These are phyloP conservation scores for Dendropsophus ebraccatus DNA, from an alignment of 2,113 vertebrate species.

Conservation along the genomic window DNA sequence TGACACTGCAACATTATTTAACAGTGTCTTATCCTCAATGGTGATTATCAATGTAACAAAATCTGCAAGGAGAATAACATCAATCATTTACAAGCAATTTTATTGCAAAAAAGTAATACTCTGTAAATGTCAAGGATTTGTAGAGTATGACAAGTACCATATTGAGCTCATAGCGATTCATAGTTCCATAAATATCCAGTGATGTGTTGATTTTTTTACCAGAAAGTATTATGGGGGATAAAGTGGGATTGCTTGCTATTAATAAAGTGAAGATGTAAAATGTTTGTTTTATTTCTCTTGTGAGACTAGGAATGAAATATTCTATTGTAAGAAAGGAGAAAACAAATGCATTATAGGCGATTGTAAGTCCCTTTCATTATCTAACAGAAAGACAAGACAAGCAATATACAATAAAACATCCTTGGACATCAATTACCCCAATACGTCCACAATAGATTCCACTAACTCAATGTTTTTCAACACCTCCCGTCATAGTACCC, in stretches of 20 bases:
- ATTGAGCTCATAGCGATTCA: conserved; percentile 7
- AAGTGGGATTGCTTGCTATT: not conserved
- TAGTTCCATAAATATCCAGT: conserved; percentile 23
- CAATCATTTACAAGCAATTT: conserved; percentile 31
- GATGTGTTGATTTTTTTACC: conserved; percentile 12
- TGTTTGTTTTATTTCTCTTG: conserved; percentile 12
- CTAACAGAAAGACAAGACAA: not conserved
- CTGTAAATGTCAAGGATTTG: conserved; percentile 31
- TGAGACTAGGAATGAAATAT: not conserved
- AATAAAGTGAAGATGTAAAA: conserved; percentile 5
- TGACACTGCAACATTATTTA: conserved; percentile 30
- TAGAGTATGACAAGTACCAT: conserved; percentile 32
- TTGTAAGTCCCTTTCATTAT: not conserved
- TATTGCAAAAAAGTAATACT: conserved; percentile 33
- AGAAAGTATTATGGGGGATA: not conserved
- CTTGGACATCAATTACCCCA: not conserved
- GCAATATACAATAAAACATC: not conserved
- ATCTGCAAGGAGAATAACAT: conserved; percentile 35
- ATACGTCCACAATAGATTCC: too few relatives aligned
- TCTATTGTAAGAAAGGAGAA: not conserved
- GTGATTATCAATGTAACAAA: conserved; percentile 27
- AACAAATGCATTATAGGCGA: not conserved
- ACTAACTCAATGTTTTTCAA: too few relatives aligned
- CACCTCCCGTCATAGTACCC: too few relatives aligned
- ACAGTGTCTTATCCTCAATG: conserved; percentile 10